Percentiles rank a stretch among this genome's conserved stretches.
Conservation (phyloP, 2,113 vertebrate genomes). For the Herpetotheres cachinnans region DNA sequence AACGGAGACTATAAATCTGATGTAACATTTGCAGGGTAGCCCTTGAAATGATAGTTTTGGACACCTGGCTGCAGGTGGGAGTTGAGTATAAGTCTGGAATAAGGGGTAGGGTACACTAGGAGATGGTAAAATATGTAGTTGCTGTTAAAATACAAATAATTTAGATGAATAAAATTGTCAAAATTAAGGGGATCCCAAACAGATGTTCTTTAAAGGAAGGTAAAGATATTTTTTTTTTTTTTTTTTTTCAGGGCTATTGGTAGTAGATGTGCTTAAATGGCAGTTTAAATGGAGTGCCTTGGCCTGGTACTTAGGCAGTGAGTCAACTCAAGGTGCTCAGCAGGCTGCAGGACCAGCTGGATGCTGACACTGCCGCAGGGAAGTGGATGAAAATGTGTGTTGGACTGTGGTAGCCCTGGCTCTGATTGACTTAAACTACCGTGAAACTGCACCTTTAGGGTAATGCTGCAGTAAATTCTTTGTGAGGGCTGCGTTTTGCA, state of each 20-base stretch:
- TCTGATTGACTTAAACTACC: neutral
- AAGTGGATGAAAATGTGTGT: neutral
- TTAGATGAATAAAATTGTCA: neutral
- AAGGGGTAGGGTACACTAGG: neutral
- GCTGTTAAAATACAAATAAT: neutral
- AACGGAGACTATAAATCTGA: neutral
- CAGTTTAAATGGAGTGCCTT: neutral
- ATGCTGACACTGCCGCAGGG: neutral
- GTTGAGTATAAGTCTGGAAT: neutral
- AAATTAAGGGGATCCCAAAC: neutral
- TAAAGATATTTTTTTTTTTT: neutral
- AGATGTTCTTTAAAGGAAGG: neutral
- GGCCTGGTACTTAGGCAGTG: neutral
- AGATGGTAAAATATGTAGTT: neutral
- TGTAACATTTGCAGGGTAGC: accelerated
- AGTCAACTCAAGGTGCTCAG: neutral
- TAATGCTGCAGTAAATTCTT: neutral
- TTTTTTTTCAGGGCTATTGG: neutral
- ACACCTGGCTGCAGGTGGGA: neutral
- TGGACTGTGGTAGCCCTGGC: neutral
- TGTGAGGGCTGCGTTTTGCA: neutral
- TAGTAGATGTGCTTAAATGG: neutral
- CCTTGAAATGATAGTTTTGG: neutral
- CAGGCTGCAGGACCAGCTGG: neutral
- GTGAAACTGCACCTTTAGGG: neutral